Evolutionary conservation across 2,797 vertebrate species (phyloP).

Genomic region (Pseudomugil tenellus): DNA sequence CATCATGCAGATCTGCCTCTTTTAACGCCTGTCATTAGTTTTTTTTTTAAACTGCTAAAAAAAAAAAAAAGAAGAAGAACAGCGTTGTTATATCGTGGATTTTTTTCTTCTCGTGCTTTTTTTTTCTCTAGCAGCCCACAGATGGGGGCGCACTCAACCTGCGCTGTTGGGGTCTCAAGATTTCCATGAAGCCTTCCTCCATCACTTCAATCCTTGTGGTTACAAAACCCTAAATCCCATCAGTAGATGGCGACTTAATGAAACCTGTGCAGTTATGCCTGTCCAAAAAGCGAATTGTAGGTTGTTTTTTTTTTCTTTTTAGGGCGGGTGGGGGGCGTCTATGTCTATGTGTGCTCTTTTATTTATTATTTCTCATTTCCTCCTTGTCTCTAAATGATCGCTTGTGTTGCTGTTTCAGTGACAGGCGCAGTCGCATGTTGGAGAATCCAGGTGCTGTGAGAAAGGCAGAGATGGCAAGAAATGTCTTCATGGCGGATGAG

Average conservation of each 20-base stretch:
- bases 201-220: conserved; percentile 52
- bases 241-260: conserved; percentile 24
- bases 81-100: too few species aligned
- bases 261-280: conserved; percentile 16
- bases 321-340: too few species aligned
- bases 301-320: not conserved
- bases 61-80: too few species aligned
- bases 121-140: conserved; percentile 44
- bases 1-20: conserved; percentile 17
- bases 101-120: not conserved
- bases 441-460: conserved; percentile 30
- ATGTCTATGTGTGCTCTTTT: not conserved
- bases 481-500: conserved; percentile 49
- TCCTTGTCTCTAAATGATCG: conserved; percentile 11
- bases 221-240: conserved; percentile 48
- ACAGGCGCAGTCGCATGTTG: conserved; percentile 51
- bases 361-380: not conserved
- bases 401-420: conserved; percentile 48
- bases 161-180: conserved; percentile 53
- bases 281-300: conserved; percentile 3
- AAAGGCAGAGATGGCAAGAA: conserved; percentile 13
- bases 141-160: conserved; percentile 75
- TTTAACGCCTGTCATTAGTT: not conserved
- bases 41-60: too few species aligned
- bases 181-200: conserved; percentile 53